A percentile compares a stretch with the other conserved stretches of the same genome.
phyloP scores from a whole-genome alignment of 2,888 invertebrate species.

The Nemurella pictetii region DNA sequence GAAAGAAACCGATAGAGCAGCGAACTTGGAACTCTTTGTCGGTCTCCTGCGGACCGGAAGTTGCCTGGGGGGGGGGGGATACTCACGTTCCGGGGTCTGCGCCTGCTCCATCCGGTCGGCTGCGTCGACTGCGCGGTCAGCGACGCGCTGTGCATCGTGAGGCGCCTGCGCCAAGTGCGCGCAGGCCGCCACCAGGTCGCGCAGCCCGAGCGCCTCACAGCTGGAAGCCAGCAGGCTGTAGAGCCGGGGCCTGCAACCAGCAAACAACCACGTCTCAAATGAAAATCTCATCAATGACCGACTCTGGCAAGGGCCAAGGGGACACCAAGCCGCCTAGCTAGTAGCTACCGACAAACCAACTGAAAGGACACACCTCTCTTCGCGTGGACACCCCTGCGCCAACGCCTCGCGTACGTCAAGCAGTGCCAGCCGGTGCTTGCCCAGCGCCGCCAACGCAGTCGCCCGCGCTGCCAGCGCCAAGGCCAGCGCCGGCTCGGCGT shows the following conservation, averaged over 20 bases:
- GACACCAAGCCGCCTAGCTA: too few species aligned
- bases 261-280: too few species aligned
- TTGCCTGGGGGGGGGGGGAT: too few species aligned
- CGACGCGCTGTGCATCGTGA: background rate
- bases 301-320: too few species aligned
- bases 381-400: constrained; percentile 49
- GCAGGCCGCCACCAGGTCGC: constrained; percentile 48
- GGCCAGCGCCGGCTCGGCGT: constrained; percentile 57
- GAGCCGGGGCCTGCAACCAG: constrained; percentile 61
- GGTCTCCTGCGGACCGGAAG: too few species aligned
- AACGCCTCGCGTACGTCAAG: constrained; percentile 67
- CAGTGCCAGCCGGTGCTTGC: constrained; percentile 63
- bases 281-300: too few species aligned
- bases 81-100: background rate
- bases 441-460: constrained; percentile 61
- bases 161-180: background rate
- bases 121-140: background rate
- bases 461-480: constrained; percentile 70
- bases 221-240: constrained; percentile 73
- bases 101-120: background rate
- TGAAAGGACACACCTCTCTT: constrained; percentile 46
- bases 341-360: too few species aligned
- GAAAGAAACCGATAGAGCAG: too few species aligned
- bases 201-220: constrained; percentile 64
- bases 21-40: too few species aligned